Evolutionary conservation across 2,797 vertebrate species (phyloP), one percentile per base, ranked within the genome.

Genomic region (Pseudocheirus occidentalis): DNA sequence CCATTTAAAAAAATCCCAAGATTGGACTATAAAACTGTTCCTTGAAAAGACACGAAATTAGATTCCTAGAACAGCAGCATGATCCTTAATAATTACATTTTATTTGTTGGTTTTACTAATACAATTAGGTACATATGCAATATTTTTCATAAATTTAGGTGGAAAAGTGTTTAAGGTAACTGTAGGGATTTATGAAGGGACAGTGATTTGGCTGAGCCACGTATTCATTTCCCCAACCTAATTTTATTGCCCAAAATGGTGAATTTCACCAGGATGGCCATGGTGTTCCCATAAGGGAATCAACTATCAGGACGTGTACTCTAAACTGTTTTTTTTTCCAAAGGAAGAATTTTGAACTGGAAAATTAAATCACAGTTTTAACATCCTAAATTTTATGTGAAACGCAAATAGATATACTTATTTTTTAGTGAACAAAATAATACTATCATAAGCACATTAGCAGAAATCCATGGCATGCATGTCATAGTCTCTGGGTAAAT

Each of bases 141-240:
- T 91, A 16, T 46, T 34, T 81, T 52, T n/a, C 18, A 56, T 55
- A 96, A 95, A 50, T 56, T 92, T 57, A 90, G 46, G 81, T 95
- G 95, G 81, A n/a, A 94, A 34, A 21, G 40, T 58, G 52, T 50
- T 34, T 66, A 94, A 13, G 2, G 53, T 16, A 5, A 55, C 24
- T 12, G 92, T 92, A 91, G 57, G 55, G 10, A 91, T 73, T 14
- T 18, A 52, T 9, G n/a, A 95, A 92, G 16, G 94, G 12, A 91
- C 18, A 91, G 89, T 10, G 27, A 40, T 14, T 96, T 59, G 89
- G 40, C 13, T 46, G 89, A 62, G 3, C 4, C 50, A 53, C 93
- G 10, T 73, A 31, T 50, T 92, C 46, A 53, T 28, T 92, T 94
- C 90, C 10, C 93, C 58, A 31, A 87, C 56, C 95, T n/a, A 90